Evolutionary conservation across 1,140 invertebrate genomes (phyloP), one percentile per base, ranked within the genome.

Genomic region (Proales similis): DNA sequence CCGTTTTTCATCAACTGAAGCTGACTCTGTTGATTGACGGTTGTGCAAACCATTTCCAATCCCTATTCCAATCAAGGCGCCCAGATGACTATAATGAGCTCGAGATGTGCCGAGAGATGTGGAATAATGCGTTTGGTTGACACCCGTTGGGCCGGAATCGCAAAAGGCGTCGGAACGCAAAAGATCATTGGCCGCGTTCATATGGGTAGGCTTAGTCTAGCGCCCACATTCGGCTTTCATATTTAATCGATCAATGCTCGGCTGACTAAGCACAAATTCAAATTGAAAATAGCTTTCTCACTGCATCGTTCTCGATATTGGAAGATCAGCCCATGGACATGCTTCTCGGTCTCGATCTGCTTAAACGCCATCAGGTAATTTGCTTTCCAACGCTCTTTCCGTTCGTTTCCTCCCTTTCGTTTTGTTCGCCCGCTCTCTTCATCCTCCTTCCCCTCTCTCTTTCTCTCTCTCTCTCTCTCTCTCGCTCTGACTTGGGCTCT

Each of bases 301-400:
- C 90, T 2, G 91, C 90, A 1, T 94, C 91, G 4, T 98, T 98
- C 76, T 92, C 89, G 22, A 90, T 98, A n/a, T 78, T 98, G 19
- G 87, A 94, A 73, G 86, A 96, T 66, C 92, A 97, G 72, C 86
- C 88, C 3, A 95, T 97, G 90, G 93, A 98, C 70, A 95, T 98
- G 89, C 76, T 98, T 17, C 77, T 98, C 4, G 93, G 93, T 0
- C 79, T 98, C 26, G 93, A 98, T 71, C 96, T 97, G 90, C 78
- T 98, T 0, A 92, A 90, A 77, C 78, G 93, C 66, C 93, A 98
- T 66, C 73, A 76, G 71, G 75, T 77, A 64, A 17, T 24, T 57
- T 33, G 24, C n/a, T 26, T 14, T 36, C 5, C 33, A 26, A 62
- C 14, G 27, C 11, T 11, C 24, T 36, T 38, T 48, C 51, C n/a